Percentiles rank a stretch among this genome's conserved stretches.
These are phyloP conservation scores for Psammodynastes pulverulentus DNA, from an alignment of 2,113 vertebrate genomes.

Conservation along the genomic window DNA sequence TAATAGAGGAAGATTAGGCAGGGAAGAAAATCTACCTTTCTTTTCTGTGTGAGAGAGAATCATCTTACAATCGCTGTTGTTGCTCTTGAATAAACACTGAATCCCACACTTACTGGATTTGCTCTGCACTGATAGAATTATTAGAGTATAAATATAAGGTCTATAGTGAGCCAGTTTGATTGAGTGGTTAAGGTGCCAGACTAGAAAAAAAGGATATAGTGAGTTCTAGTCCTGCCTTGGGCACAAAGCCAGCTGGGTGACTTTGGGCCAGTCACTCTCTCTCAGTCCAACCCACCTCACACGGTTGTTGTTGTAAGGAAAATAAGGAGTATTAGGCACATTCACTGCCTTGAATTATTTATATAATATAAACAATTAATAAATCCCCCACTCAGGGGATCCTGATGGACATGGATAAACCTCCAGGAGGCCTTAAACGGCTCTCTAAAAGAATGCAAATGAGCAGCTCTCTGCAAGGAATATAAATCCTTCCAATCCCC, in stretches of 20 bases:
- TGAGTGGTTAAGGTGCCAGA: not conserved
- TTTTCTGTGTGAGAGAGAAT: not conserved
- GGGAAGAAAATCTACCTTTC: not conserved
- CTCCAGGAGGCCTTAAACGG: too few species aligned
- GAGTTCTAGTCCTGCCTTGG: not conserved
- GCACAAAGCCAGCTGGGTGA: not conserved
- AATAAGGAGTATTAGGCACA: too few species aligned
- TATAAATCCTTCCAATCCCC: too few species aligned
- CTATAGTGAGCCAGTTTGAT: not conserved
- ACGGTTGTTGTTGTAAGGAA: too few species aligned
- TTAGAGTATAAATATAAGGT: not conserved
- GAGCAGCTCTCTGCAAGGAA: too few species aligned
- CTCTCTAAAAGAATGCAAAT: too few species aligned
- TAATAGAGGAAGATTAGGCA: not conserved
- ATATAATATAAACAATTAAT: not conserved
- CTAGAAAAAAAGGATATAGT: not conserved
- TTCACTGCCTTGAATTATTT: not conserved
- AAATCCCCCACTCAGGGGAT: not conserved
- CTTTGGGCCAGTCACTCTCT: not conserved
- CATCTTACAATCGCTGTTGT: not conserved
- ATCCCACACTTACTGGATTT: not conserved
- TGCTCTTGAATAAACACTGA: not conserved
- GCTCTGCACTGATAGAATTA: not conserved
- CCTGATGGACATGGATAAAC: too few species aligned
- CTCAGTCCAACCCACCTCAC: too few species aligned